Evolutionary conservation across 2,113 vertebrate species (phyloP).

Genomic region (Tylochromis polylepis): DNA sequence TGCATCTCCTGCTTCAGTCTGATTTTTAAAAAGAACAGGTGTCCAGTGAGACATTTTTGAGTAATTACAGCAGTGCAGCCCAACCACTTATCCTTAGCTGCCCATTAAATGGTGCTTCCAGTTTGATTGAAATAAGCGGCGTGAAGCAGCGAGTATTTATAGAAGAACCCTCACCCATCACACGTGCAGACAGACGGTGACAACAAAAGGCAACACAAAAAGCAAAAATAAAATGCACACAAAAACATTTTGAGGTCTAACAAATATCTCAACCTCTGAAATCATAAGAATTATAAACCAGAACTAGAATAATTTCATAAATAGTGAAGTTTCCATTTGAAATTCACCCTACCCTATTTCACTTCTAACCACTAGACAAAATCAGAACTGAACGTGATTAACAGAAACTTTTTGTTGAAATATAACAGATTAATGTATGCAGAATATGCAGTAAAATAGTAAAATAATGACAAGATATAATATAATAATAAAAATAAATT

Average conservation of each 20-base stretch:
- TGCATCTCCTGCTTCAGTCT: background rate
- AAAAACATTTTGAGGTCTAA: background rate
- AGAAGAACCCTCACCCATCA: background rate
- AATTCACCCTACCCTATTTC: no score
- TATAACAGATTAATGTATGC: background rate
- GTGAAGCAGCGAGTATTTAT: background rate
- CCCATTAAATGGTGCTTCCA: background rate
- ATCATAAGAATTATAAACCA: background rate
- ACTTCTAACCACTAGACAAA: background rate
- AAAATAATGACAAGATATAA: background rate
- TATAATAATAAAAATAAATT: background rate
- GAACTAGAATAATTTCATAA: background rate
- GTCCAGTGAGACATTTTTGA: background rate
- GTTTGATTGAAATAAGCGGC: background rate
- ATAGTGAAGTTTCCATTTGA: background rate
- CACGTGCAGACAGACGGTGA: background rate
- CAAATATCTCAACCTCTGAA: background rate
- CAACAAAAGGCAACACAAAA: accelerated
- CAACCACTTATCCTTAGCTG: background rate
- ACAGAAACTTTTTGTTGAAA: background rate
- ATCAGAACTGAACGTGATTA: background rate
- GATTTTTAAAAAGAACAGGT: background rate
- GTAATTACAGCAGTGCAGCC: background rate
- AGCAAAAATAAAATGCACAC: background rate
- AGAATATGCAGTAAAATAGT: background rate